These are phyloP conservation scores for Pristiophorus japonicus DNA, from an alignment of 2,113 vertebrate genomes.

Conservation along the genomic window DNA sequence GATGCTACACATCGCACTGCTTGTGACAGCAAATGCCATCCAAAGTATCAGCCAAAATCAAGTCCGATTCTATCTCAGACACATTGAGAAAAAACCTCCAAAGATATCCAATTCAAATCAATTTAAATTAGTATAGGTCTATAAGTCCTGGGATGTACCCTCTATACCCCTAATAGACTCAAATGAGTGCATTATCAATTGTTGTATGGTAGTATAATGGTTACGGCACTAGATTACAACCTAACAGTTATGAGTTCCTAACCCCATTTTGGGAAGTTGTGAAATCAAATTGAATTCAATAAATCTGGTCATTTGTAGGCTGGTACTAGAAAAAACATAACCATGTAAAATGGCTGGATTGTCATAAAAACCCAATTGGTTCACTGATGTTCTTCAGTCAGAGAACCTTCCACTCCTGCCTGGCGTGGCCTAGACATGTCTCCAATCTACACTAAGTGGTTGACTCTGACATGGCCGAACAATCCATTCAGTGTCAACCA, in stretches of 20 bases:
- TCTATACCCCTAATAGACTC: background rate
- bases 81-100: background rate
- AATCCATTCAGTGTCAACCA: background rate
- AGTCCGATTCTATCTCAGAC: background rate
- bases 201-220: no score
- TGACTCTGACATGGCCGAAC: background rate
- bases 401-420: background rate
- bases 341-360: background rate
- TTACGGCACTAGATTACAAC: no score
- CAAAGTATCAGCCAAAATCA: background rate
- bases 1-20: background rate
- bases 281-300: background rate
- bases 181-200: no score
- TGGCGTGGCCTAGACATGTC: background rate
- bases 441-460: background rate
- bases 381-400: background rate
- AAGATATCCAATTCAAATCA: background rate
- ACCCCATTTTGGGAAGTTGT: background rate
- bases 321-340: background rate
- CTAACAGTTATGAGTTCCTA: background rate
- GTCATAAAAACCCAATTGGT: background rate
- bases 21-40: background rate
- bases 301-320: background rate
- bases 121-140: background rate
- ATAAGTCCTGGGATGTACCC: background rate